Conservation (phyloP, 2,888 invertebrate genomes). For the Arrhopalites spinosus region DNA sequence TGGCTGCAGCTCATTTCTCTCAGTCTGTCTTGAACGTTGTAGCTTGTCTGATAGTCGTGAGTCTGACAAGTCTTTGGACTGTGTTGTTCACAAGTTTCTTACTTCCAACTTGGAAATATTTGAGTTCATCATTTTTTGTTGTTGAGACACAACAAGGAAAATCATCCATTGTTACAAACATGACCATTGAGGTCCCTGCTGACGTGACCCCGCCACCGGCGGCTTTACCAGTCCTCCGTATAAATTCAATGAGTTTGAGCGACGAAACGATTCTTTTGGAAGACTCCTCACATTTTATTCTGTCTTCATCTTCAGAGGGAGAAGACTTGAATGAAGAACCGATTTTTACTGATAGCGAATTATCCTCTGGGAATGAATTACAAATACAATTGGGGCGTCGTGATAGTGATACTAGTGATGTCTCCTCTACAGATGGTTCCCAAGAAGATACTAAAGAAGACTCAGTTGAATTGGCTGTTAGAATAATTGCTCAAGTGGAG, state of each 20-base stretch:
- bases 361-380: slow-evolving; percentile 14
- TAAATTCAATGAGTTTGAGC: slow-evolving; percentile 38
- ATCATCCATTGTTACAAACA: background rate
- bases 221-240: slow-evolving; percentile 32
- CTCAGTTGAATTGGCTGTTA: slow-evolving; percentile 68
- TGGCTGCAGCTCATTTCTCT: slow-evolving; percentile 25
- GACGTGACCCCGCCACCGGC: slow-evolving; percentile 21
- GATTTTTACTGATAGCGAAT: slow-evolving; percentile 29
- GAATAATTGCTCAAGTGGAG: slow-evolving; percentile 86
- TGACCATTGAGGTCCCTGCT: slow-evolving; percentile 30
- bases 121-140: slow-evolving; percentile 7
- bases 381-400: slow-evolving; percentile 23
- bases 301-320: slow-evolving; percentile 29
- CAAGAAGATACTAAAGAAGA: slow-evolving; percentile 27
- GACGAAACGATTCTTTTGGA: slow-evolving; percentile 20
- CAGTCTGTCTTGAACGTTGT: slow-evolving; percentile 40
- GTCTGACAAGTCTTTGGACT: slow-evolving; percentile 29
- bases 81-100: slow-evolving; percentile 15
- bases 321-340: slow-evolving; percentile 15
- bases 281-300: slow-evolving; percentile 9
- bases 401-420: slow-evolving; percentile 46
- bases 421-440: slow-evolving; percentile 40
- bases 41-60: slow-evolving; percentile 38
- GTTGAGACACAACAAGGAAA: slow-evolving; percentile 4
- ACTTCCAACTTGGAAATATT: slow-evolving; percentile 14